These are phyloP conservation scores for Akabosia matsudoensis DNA, from an alignment of 1,140 invertebrate genomes.

Conservation along the genomic window DNA sequence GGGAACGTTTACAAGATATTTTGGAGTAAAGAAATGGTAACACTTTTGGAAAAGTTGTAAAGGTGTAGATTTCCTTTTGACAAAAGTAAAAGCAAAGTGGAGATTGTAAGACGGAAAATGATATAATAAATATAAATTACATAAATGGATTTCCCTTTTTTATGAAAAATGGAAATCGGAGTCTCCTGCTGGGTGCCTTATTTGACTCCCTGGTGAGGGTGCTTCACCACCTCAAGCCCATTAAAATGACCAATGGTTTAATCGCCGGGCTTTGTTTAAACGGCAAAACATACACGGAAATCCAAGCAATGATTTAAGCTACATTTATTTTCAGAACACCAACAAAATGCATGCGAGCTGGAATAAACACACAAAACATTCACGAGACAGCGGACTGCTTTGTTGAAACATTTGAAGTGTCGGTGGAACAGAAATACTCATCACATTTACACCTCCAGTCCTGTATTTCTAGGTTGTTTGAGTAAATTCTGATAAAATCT, in stretches of 20 bases:
- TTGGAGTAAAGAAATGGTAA: no score
- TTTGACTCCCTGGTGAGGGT: conserved; percentile 35
- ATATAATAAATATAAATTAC: background rate
- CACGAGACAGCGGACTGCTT: no score
- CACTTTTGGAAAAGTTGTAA: no score
- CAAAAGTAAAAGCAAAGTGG: background rate
- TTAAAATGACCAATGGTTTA: conserved; percentile 41
- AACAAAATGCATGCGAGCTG: background rate
- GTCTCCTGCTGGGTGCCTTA: conserved; percentile 36
- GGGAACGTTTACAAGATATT: no score
- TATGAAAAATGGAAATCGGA: conserved; percentile 40
- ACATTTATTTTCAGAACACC: background rate
- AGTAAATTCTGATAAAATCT: background rate
- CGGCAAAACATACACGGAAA: background rate
- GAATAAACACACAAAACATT: background rate
- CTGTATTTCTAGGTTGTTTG: no score
- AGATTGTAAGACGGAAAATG: background rate
- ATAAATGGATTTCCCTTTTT: conserved; percentile 26
- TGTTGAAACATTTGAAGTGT: no score
- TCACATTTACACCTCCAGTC: background rate
- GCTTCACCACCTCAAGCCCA: conserved; percentile 39
- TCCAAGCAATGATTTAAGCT: background rate
- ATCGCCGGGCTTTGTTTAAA: background rate
- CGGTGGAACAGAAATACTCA: no score
- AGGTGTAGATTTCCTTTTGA: background rate